A percentile compares a stretch with the other conserved stretches of the same genome.
Conservation (phyloP, 2,888 invertebrate genomes). For the Venusia cambrica region DNA sequence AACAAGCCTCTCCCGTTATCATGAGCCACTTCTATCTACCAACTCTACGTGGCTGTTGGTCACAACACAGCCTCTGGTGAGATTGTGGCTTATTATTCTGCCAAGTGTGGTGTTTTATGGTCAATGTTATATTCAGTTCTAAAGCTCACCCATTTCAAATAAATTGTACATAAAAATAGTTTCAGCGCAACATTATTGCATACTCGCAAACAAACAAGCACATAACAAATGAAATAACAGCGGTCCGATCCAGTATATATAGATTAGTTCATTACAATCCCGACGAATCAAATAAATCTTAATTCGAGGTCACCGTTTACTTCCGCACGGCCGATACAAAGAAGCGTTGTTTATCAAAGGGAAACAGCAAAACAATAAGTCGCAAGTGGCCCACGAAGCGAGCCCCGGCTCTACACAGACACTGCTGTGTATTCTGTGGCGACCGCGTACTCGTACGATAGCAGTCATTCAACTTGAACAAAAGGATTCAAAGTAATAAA, state of each 20-base stretch:
- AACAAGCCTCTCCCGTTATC: no score
- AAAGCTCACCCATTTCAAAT: no score
- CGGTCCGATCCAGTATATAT: slow-evolving; percentile 23
- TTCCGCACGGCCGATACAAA: slow-evolving; percentile 52
- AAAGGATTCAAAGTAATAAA: no score
- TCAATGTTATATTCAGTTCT: no score
- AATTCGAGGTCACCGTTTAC: slow-evolving; percentile 30
- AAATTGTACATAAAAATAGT: no score
- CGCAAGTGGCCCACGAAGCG: slow-evolving; percentile 36
- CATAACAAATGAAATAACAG: slow-evolving; percentile 14
- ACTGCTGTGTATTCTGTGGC: slow-evolving; percentile 5
- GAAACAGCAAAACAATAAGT: slow-evolving; percentile 50
- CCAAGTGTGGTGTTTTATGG: no score
- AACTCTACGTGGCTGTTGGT: no score
- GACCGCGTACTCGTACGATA: slow-evolving; percentile 4
- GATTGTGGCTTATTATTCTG: no score
- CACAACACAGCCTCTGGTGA: no score
- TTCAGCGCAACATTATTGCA: no score
- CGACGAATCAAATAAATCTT: slow-evolving; percentile 32
- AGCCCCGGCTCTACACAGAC: slow-evolving; percentile 2
- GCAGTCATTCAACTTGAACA: slow-evolving; percentile 1
- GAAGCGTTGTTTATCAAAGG: slow-evolving; percentile 57
- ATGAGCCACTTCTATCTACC: no score
- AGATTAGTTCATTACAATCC: slow-evolving; percentile 32
- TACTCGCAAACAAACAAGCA: no score